Conservation (phyloP, 2,888 invertebrate genomes). For the Petrophora chlorosata region DNA sequence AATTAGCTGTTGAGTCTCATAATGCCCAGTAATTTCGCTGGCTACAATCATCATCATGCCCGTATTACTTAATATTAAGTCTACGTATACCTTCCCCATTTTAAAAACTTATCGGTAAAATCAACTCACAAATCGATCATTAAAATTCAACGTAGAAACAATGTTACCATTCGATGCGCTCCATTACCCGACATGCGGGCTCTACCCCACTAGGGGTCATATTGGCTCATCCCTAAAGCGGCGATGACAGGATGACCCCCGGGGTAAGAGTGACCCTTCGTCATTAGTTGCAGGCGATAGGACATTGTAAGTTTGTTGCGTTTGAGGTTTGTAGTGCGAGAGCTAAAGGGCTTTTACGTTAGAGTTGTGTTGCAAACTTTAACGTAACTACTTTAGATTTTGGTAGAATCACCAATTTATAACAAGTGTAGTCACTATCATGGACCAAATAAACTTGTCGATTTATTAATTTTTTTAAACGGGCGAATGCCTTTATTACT, state of each 20-base stretch:
- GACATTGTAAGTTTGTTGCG: constrained; percentile 60
- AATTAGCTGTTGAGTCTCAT: too few species aligned
- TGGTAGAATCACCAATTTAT: too few species aligned
- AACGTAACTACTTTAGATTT: too few species aligned
- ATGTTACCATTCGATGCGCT: constrained; percentile 35
- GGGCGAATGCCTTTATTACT: too few species aligned
- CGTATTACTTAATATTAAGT: too few species aligned
- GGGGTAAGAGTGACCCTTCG: constrained; percentile 41
- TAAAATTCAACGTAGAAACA: constrained; percentile 37
- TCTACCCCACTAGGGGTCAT: constrained; percentile 31
- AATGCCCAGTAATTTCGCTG: too few species aligned
- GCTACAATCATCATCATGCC: too few species aligned
- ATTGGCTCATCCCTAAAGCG: constrained; percentile 47
- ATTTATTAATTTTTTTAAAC: too few species aligned
- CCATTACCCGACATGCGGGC: constrained; percentile 45
- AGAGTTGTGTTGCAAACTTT: too few species aligned
- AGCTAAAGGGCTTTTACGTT: constrained; percentile 3
- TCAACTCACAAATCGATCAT: constrained; percentile 35
- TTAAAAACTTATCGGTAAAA: constrained; percentile 5
- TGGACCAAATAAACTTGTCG: too few species aligned
- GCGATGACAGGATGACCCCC: constrained; percentile 47
- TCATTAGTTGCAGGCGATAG: constrained; percentile 61
- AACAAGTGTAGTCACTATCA: too few species aligned
- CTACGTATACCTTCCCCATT: constrained; percentile 10
- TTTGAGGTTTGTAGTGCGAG: constrained; percentile 30